Base-by-base conservation (phyloP, 23 tunicate species). In the Styela plicata region DNA sequence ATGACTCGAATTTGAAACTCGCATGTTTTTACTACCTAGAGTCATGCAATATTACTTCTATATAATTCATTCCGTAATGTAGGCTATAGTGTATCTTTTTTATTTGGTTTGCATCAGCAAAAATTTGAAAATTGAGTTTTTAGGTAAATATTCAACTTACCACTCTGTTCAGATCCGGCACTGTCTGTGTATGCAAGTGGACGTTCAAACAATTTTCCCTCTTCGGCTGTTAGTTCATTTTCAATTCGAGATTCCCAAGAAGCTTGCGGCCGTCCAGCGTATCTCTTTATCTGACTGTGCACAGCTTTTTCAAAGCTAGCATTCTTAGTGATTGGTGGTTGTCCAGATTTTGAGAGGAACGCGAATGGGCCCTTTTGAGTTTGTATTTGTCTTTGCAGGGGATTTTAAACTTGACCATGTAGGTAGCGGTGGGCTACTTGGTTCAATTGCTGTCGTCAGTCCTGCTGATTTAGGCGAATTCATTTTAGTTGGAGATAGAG, bases 211-310 rank as follows among this genome's bases (percentile, higher is more conserved):
- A 76, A 0, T 53, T 44, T 76, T 29, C 64, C 64, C 18, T 76
- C 66, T 44, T 76, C 65, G 1, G 33, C 53, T 13, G 33, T 26
- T 17, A 76, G 21, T 17, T 76, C 81, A 18, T 71, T 71, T 5
- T 76, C 81, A 44, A 76, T 76, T 44, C 44, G 81, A 7, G 81
- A 76, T 76, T 76, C 81, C 81, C 81, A 76, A 0, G 81, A 76
- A 0, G n/a, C 81, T 2, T 76, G 64, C 18, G 81, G 81, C 31
- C 31, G 18, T 29, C 81, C 81, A 0, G 81, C 81, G 66, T 44
- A 76, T 57, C 27, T 76, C 53, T 44, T 36, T 66, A 76, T 21
- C 33, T 76, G 36, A 20, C 44, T 29, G 64, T 76, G 81, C 17
- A 76, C 66, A 0, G 66, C 64, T 24, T 44, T 36, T 76, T 76